Conservation (phyloP, 2,888 invertebrate species). For the Xestia rhomboidea region DNA sequence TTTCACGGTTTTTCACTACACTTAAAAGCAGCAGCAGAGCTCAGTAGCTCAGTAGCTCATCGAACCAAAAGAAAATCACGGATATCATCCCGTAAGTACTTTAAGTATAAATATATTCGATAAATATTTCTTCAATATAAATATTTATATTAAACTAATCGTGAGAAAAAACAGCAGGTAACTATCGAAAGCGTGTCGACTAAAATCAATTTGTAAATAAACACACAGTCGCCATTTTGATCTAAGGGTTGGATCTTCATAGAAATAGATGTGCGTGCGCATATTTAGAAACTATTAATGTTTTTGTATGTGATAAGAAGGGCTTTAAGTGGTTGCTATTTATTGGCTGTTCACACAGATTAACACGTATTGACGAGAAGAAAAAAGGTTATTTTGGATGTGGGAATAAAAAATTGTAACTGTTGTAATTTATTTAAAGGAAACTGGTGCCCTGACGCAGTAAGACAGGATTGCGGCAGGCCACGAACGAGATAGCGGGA, state of each 20-base stretch:
- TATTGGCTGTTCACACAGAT: constrained; percentile 69
- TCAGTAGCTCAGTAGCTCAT: too few species aligned
- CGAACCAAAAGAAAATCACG: too few species aligned
- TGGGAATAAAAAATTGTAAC: neutral
- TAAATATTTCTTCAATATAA: neutral
- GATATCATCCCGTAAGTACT: too few species aligned
- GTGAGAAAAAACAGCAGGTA: constrained; percentile 71
- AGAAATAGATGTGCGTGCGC: constrained; percentile 57
- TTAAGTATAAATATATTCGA: too few species aligned
- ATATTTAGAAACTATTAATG: constrained; percentile 48
- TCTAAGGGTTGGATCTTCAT: constrained; percentile 57
- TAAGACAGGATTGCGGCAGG: too few species aligned
- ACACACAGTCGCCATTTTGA: constrained; percentile 54
- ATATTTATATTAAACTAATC: constrained; percentile 34
- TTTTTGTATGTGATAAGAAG: constrained; percentile 27
- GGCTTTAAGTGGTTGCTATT: constrained; percentile 35
- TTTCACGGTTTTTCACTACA: too few species aligned
- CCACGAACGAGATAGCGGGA: too few species aligned
- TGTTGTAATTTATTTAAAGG: too few species aligned
- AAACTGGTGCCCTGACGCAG: too few species aligned
- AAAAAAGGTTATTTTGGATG: neutral
- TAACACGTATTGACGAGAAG: constrained; percentile 52
- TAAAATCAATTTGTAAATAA: constrained; percentile 69
- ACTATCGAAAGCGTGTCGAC: constrained; percentile 68
- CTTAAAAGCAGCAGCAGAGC: too few species aligned